Base-by-base conservation (phyloP, 2,888 invertebrate species). In the Clostera curtula region DNA sequence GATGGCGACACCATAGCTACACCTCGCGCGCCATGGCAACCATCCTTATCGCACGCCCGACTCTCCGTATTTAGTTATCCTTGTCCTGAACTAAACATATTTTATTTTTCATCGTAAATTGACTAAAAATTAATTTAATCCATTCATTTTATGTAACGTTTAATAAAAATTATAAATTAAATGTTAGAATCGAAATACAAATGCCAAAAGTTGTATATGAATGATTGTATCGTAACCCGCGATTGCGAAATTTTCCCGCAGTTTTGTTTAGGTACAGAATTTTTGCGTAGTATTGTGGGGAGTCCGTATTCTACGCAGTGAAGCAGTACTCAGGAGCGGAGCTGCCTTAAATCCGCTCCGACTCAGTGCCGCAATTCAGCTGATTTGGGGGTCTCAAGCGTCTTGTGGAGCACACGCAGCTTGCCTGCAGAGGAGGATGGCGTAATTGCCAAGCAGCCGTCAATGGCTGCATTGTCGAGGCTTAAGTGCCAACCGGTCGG, bases 291-390 rank as follows among this genome's bases (percentile, higher is more conserved):
- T 0, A 0, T 0, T 0, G 1, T 2, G 42, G 48, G 48, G 39
- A 44, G 48, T 49, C 53, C 53, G 49, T 44, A n/a, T 49, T 49
- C 53, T 49, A 52, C 53, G 39, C 53, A 52, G 49, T 39, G 23
- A 23, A 7, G 15, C 33, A 39, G 49, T 42, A 12, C 19, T 44
- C 30, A 34, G 41, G 25, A 24, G 33, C 32, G 21, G 35, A 24
- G 31, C 52, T 48, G 40, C 31, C 11, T 27, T 43, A 34, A 40
- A 3, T 24, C 35, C 25, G 28, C 27, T 13, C 14, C 52, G 7
- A 1, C 27, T 31, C 25, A 24, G 31, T 31, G 36, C 29, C 31
- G 42, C 53, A 38, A 42, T 41, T 29, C 1, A n/a, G 44, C 35
- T 35, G 1, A 10, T 16, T n/a, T n/a, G n/a, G 24, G 15, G 16